These are phyloP conservation scores for Pomacea canaliculata DNA, from an alignment of 2,888 invertebrate genomes.

Conservation along the genomic window DNA sequence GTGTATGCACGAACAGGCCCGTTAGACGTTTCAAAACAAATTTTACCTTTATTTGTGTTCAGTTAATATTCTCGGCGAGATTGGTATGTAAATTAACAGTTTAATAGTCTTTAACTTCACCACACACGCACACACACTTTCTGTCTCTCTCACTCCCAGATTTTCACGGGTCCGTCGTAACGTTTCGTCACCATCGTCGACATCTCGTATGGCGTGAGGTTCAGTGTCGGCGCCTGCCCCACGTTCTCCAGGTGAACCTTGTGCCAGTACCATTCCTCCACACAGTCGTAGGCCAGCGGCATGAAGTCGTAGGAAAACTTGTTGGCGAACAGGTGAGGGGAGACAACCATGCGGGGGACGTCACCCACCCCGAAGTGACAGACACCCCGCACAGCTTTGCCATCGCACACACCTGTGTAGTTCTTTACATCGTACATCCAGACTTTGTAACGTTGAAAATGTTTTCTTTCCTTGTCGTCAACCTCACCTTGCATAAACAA, in stretches of 20 bases:
- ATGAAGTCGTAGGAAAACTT: constrained; percentile 52
- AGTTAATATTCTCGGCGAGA: no score
- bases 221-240: not conserved
- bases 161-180: constrained; percentile 9
- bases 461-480: not conserved
- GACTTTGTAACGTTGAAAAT: constrained; percentile 1
- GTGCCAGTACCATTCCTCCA: constrained; percentile 49
- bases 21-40: no score
- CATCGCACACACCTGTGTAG: not conserved
- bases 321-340: constrained; percentile 50
- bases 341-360: constrained; percentile 38
- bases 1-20: no score
- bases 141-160: not conserved
- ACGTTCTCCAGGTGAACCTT: constrained; percentile 18
- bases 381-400: constrained; percentile 6
- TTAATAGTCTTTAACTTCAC: no score
- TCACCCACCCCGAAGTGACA: constrained; percentile 44
- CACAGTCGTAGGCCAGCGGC: constrained; percentile 50
- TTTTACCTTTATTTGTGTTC: no score
- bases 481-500: not conserved
- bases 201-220: constrained; percentile 14
- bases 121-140: no score
- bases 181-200: constrained; percentile 6
- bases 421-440: not conserved
- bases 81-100: no score